Evolutionary conservation across 2,797 vertebrate genomes (phyloP).

Genomic region (Hapalemur alaotrensis): DNA sequence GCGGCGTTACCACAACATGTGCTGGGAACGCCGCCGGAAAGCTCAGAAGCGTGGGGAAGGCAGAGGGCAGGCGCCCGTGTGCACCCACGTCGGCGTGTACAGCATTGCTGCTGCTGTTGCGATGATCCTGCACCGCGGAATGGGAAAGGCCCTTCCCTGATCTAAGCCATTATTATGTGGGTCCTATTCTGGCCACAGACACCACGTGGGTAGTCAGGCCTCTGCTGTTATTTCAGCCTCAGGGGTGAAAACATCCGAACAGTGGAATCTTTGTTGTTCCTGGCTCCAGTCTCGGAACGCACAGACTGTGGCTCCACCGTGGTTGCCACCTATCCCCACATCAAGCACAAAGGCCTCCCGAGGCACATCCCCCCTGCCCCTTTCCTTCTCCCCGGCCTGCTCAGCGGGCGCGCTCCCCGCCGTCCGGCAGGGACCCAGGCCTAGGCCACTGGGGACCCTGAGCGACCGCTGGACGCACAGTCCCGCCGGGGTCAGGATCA

Average conservation of each 20-base stretch:
- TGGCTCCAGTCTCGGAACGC: constrained; percentile 56
- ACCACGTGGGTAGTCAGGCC: constrained; percentile 62
- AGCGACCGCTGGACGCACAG: not conserved
- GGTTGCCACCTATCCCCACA: constrained; percentile 55
- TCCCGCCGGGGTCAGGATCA: not conserved
- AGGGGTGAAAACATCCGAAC: constrained; percentile 68
- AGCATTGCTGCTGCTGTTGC: not conserved
- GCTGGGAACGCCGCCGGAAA: not conserved
- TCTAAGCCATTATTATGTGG: constrained; percentile 70
- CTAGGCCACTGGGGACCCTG: not conserved
- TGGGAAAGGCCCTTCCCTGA: constrained; percentile 50
- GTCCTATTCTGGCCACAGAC: constrained; percentile 61
- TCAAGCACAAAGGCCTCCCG: not conserved
- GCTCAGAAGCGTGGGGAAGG: not conserved
- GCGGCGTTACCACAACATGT: not conserved
- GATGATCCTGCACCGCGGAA: not conserved
- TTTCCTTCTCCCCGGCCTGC: not conserved
- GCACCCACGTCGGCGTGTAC: not conserved
- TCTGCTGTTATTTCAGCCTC: constrained; percentile 68
- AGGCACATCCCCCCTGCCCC: not conserved
- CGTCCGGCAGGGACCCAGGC: not conserved
- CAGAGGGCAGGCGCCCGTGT: not conserved
- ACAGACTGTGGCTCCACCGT: constrained; percentile 61
- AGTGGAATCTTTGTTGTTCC: constrained; percentile 69
- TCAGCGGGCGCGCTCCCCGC: not conserved